A percentile compares a stretch with the other conserved stretches of the same genome.
These are phyloP conservation scores for Numenius arquata DNA, from an alignment of 2,113 vertebrate genomes.

Conservation along the genomic window DNA sequence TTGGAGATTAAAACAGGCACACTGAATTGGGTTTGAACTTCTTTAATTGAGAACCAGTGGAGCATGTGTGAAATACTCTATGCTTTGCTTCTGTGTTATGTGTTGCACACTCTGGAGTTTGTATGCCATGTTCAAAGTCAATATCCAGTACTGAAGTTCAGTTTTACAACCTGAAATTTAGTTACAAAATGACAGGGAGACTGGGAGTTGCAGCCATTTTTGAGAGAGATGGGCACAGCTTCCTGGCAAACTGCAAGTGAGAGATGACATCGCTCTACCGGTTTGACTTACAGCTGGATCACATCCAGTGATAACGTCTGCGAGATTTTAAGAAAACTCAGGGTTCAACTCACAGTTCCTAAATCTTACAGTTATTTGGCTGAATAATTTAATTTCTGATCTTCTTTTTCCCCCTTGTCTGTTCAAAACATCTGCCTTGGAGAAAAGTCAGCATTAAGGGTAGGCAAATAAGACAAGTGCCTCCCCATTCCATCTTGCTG, in stretches of 20 bases:
- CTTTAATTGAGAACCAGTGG: constrained; percentile 46
- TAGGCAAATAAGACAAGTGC: neutral
- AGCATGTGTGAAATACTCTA: neutral
- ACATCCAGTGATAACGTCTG: neutral
- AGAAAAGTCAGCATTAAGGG: neutral
- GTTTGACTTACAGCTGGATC: neutral
- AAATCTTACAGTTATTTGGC: neutral
- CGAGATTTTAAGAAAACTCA: neutral
- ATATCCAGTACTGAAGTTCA: neutral
- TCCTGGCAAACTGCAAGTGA: neutral
- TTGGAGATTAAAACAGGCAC: constrained; percentile 21
- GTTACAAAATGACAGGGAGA: neutral
- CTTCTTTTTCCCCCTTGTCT: neutral
- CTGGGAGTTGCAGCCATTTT: neutral
- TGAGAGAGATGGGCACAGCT: neutral
- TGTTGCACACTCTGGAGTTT: neutral
- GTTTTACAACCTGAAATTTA: neutral
- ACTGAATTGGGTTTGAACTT: neutral
- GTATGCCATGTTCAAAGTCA: neutral
- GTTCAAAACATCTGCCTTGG: neutral
- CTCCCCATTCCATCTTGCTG: neutral
- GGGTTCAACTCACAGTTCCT: neutral
- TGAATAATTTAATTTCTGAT: neutral
- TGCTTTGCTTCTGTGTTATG: neutral
- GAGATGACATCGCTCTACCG: rapidly evolving